Conservation (phyloP, 2,888 invertebrate species). For the Diarsia mendica region DNA sequence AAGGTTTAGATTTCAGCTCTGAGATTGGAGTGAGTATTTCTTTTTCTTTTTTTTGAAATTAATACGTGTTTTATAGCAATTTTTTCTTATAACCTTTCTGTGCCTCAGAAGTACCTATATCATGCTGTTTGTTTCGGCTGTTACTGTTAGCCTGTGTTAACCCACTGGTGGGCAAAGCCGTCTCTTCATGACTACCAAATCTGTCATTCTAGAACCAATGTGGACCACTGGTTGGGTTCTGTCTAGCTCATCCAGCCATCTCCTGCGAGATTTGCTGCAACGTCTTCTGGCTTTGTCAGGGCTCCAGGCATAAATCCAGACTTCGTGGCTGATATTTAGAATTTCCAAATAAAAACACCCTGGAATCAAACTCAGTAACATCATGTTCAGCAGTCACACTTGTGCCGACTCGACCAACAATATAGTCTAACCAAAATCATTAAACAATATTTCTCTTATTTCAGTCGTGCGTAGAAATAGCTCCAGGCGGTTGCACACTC, state of each 20-base stretch:
- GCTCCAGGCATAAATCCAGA: not conserved
- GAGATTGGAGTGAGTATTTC: slow-evolving; percentile 6
- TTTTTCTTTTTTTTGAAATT: not conserved
- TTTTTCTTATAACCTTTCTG: no score
- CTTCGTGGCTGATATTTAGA: not conserved
- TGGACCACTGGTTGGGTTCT: no score
- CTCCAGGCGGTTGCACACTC: slow-evolving; percentile 37
- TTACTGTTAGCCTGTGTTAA: no score
- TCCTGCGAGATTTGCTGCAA: no score
- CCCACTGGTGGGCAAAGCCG: no score
- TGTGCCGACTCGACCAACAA: not conserved
- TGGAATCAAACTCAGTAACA: not conserved
- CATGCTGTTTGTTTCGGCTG: no score
- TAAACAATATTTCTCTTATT: not conserved
- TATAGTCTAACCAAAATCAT: not conserved
- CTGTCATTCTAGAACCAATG: no score
- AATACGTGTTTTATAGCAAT: not conserved
- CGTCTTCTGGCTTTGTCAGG: no score
- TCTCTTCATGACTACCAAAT: no score
- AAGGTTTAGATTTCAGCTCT: slow-evolving; percentile 32
- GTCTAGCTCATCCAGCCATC: no score
- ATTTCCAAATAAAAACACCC: not conserved
- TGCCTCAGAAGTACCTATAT: no score
- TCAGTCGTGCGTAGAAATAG: slow-evolving; percentile 34
- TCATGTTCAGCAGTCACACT: not conserved